These are phyloP conservation scores for Calonectris borealis DNA, from an alignment of 2,113 vertebrate genomes.

Conservation along the genomic window DNA sequence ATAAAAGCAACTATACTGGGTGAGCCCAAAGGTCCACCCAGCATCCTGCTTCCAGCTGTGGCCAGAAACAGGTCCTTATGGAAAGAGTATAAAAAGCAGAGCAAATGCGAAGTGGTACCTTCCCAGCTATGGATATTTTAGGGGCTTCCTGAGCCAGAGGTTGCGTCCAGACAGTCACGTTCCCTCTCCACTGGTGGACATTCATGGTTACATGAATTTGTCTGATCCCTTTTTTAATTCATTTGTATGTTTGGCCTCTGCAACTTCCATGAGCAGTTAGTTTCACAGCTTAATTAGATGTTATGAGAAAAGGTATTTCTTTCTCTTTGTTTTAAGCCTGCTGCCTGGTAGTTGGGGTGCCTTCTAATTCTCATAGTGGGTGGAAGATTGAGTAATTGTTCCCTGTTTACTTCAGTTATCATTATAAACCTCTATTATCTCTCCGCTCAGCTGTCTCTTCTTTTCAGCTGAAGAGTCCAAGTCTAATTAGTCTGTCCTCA, in stretches of 20 bases:
- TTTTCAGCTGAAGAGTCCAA: constrained; percentile 12
- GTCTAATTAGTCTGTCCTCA: constrained; percentile 35
- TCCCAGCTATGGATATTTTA: background rate
- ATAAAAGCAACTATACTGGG: background rate
- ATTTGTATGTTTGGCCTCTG: background rate
- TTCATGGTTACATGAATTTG: background rate
- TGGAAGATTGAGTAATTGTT: constrained; percentile 24
- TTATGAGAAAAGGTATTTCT: constrained; percentile 10
- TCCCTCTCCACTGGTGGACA: background rate
- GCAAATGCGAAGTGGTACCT: background rate
- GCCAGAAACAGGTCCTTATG: background rate
- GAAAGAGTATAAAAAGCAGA: background rate
- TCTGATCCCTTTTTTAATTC: background rate
- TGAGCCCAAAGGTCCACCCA: background rate
- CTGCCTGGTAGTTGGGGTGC: background rate
- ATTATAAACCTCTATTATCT: constrained; percentile 29
- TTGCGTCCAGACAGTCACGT: background rate
- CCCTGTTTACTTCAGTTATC: constrained; percentile 37
- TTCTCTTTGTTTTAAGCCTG: constrained; percentile 17
- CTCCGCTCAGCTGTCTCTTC: constrained; percentile 10
- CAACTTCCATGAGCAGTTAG: background rate
- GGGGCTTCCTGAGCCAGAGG: background rate
- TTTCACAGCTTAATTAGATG: constrained; percentile 7
- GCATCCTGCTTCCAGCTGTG: background rate
- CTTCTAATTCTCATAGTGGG: constrained; percentile 22